A percentile compares a stretch with the other conserved stretches of the same genome.
phyloP scores from a whole-genome alignment of 2,888 invertebrate genomes.

The Harpalus rubripes region DNA sequence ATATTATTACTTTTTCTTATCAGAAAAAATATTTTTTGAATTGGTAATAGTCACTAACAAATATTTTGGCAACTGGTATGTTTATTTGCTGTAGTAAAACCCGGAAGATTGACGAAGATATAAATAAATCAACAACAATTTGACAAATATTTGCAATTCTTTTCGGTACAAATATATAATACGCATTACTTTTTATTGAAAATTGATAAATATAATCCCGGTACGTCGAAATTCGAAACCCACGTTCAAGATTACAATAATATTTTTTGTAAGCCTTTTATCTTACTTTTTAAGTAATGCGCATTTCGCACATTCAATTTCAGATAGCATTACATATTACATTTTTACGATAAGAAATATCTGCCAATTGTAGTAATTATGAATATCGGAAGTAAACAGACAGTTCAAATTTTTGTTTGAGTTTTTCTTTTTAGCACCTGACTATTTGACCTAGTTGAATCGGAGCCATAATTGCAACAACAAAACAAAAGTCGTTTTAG shows the following conservation, averaged over 20 bases:
- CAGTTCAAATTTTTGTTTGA: constrained; percentile 12
- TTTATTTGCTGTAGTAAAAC: constrained; percentile 6
- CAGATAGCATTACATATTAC: no score
- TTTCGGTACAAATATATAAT: no score
- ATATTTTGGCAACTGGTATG: constrained; percentile 14
- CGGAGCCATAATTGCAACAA: constrained; percentile 21
- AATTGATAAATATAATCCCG: no score
- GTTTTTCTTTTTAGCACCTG: constrained; percentile 20
- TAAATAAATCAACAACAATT: not conserved
- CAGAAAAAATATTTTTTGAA: not conserved
- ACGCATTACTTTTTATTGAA: no score
- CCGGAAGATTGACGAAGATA: constrained; percentile 15
- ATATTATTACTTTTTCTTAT: constrained; percentile 5
- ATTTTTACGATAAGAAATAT: not conserved
- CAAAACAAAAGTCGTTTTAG: not conserved
- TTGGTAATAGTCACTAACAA: not conserved
- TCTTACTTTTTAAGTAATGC: no score
- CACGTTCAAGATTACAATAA: no score
- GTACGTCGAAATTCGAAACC: no score
- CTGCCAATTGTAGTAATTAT: not conserved
- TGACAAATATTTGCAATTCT: not conserved
- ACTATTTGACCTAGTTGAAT: constrained; percentile 33
- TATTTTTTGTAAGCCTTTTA: no score
- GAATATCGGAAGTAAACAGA: not conserved
- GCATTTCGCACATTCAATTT: no score